A percentile compares a stretch with the other conserved stretches of the same genome.
These are phyloP conservation scores for Miichthys miiuy DNA, from an alignment of 2,797 vertebrate species.

Conservation along the genomic window DNA sequence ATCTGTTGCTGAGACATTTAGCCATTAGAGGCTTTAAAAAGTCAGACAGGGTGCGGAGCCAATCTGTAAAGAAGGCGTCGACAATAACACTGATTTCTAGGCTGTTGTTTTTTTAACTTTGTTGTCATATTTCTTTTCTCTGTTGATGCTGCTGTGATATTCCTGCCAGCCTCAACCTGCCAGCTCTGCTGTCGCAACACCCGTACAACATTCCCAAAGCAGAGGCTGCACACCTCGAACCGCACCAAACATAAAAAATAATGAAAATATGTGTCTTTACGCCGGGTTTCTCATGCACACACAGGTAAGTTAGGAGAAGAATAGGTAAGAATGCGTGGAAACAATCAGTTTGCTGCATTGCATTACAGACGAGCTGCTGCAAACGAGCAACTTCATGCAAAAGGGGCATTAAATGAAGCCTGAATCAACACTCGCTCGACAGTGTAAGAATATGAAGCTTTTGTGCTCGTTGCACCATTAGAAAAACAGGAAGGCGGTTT, in stretches of 20 bases:
- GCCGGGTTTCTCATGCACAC: neutral
- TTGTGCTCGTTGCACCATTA: neutral
- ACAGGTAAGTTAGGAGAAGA: neutral
- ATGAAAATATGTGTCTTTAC: neutral
- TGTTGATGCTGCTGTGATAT: conserved; percentile 8
- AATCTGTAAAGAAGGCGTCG: too few species aligned
- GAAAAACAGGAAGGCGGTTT: conserved; percentile 11
- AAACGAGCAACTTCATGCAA: conserved; percentile 19
- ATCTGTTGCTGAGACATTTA: neutral
- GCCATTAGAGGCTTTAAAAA: conserved; percentile 18
- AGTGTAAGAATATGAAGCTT: neutral
- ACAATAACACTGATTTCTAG: neutral
- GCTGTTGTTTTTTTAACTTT: too few species aligned
- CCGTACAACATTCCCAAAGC: neutral
- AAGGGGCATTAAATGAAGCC: neutral
- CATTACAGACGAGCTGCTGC: too few species aligned
- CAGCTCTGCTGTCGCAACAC: conserved; percentile 2
- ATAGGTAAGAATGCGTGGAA: neutral
- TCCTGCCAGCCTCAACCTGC: conserved; percentile 2
- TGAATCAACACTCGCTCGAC: conserved; percentile 3
- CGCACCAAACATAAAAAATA: neutral
- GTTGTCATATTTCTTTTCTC: neutral
- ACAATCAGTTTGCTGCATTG: neutral
- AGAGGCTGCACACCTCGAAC: neutral
- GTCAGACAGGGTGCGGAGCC: conserved; percentile 4